Conservation (phyloP, 53 echinoderm and acorn worm genomes). For the Patiria pectinifera region DNA sequence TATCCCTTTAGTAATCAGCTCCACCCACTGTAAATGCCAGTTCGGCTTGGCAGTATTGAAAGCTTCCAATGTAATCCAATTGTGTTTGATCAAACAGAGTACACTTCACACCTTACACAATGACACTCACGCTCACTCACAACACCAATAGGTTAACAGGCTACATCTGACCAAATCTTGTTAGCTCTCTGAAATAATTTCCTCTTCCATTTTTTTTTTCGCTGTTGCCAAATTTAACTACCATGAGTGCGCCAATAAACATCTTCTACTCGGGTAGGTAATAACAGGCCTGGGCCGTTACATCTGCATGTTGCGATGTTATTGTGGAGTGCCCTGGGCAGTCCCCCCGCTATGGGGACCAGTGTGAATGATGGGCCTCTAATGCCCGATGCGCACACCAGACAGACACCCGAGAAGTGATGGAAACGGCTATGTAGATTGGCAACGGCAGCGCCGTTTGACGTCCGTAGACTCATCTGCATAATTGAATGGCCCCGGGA, state of each 20-base stretch:
- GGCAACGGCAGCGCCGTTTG: slow-evolving; percentile 53
- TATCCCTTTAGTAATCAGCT: neutral
- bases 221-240: slow-evolving; percentile 8
- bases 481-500: slow-evolving; percentile 48
- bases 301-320: slow-evolving; percentile 38
- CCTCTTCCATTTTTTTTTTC: neutral
- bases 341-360: neutral
- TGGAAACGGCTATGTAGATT: slow-evolving; percentile 19
- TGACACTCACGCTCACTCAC: neutral
- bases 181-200: neutral
- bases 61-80: slow-evolving; percentile 51
- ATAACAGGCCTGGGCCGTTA: slow-evolving; percentile 8
- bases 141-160: slow-evolving; percentile 4
- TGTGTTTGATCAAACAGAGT: slow-evolving; percentile 9
- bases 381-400: slow-evolving; percentile 39
- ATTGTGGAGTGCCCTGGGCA: slow-evolving; percentile 21
- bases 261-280: slow-evolving; percentile 11
- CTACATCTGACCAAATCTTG: slow-evolving; percentile 33
- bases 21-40: neutral
- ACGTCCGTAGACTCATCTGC: slow-evolving; percentile 61
- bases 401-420: slow-evolving; percentile 17
- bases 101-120: slow-evolving; percentile 35
- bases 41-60: neutral
- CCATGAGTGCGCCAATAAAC: neutral
- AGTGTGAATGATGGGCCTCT: slow-evolving; percentile 40